Percentiles rank a stretch among this genome's conserved stretches.
Conservation (phyloP, 2,888 invertebrate species). For the Drosophila neutralis region DNA sequence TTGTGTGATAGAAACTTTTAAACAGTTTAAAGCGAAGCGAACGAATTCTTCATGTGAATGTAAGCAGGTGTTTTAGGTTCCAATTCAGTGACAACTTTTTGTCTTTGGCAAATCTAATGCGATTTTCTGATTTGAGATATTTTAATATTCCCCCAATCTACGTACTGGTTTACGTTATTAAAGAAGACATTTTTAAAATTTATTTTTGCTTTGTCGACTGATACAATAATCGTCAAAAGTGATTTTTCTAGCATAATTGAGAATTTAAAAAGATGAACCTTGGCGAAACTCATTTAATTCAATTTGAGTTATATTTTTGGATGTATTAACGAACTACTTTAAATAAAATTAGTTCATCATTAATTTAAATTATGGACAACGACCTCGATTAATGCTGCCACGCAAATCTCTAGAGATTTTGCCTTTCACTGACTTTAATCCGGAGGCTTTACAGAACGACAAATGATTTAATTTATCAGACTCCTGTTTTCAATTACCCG, state of each 20-base stretch:
- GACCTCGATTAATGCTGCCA: background rate
- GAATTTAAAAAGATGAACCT: background rate
- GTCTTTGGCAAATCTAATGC: background rate
- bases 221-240: background rate
- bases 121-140: background rate
- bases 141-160: background rate
- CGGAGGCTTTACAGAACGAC: background rate
- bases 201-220: too few relatives aligned
- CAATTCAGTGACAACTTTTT: background rate
- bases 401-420: background rate
- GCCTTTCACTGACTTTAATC: background rate
- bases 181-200: background rate
- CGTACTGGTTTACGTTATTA: background rate
- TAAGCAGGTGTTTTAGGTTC: slow-evolving; percentile 1
- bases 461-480: background rate
- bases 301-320: background rate
- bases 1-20: slow-evolving; percentile 8
- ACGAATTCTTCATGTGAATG: slow-evolving; percentile 4
- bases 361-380: background rate
- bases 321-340: background rate
- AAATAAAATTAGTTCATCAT: background rate
- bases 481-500: background rate
- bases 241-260: background rate
- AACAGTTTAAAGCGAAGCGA: slow-evolving; percentile 2
- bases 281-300: background rate